A percentile compares a stretch with the other conserved stretches of the same genome.
These are phyloP conservation scores for Lycophotia porphyrea DNA, from an alignment of 2,888 invertebrate species.

Conservation along the genomic window DNA sequence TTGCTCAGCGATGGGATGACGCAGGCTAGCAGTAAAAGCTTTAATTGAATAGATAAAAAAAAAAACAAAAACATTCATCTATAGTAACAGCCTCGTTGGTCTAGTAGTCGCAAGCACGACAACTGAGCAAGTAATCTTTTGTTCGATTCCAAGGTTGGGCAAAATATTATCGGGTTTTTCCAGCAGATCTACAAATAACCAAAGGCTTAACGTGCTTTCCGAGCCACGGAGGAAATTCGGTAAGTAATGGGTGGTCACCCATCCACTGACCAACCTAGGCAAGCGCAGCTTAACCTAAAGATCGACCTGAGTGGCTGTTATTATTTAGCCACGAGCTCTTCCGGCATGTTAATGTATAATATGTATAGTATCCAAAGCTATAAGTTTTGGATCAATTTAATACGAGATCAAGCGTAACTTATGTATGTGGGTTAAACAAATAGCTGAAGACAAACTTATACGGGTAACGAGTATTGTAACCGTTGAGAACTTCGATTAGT, in stretches of 20 bases:
- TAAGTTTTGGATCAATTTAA: conserved; percentile 45
- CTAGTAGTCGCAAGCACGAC: neutral
- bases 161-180: neutral
- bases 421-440: conserved; percentile 62
- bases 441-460: conserved; percentile 48
- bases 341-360: neutral
- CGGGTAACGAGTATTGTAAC: conserved; percentile 55
- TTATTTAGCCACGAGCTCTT: no score
- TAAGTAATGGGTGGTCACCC: no score
- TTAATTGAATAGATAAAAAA: neutral
- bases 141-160: neutral
- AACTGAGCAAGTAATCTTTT: neutral
- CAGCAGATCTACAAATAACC: neutral
- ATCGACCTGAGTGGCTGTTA: no score
- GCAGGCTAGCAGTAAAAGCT: no score
- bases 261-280: no score
- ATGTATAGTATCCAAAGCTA: conserved; percentile 2
- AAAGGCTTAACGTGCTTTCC: no score
- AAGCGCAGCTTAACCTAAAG: no score
- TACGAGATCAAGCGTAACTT: conserved; percentile 44
- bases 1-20: neutral
- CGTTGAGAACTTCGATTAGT: conserved; percentile 47
- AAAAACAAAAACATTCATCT: neutral
- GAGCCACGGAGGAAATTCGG: no score
- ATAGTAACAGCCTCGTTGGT: neutral